These are phyloP conservation scores for Larimichthys crocea DNA, from an alignment of 2,113 vertebrate species.

Conservation along the genomic window DNA sequence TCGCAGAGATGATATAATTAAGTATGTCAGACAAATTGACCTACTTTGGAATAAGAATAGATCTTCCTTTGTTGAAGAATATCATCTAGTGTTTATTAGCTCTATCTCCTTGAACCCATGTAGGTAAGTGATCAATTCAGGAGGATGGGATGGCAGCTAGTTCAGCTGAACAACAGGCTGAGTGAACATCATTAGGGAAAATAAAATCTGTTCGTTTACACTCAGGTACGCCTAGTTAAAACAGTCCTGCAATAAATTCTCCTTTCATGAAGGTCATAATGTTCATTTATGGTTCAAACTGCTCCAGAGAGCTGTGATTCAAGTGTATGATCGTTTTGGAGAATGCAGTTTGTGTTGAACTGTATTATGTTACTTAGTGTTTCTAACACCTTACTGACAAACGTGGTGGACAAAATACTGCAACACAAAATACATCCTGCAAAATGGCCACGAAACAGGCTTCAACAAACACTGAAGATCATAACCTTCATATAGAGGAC, in stretches of 20 bases:
- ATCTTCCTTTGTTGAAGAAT: constrained; percentile 15
- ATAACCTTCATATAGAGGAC: no score
- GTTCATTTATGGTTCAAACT: background rate
- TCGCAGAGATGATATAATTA: constrained; percentile 35
- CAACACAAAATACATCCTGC: no score
- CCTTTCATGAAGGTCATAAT: background rate
- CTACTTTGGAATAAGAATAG: constrained; percentile 29
- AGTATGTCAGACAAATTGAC: constrained; percentile 32
- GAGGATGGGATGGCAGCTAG: background rate
- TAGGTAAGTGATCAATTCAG: background rate
- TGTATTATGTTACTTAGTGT: background rate
- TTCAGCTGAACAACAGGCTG: background rate
- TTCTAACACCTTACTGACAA: background rate
- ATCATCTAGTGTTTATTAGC: constrained; percentile 4
- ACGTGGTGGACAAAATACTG: background rate
- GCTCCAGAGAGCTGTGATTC: background rate
- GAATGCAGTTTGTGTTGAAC: background rate
- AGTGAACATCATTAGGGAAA: background rate
- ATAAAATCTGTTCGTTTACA: no score
- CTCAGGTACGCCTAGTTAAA: no score
- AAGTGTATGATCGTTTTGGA: background rate
- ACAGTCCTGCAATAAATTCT: background rate
- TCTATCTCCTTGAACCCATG: background rate
- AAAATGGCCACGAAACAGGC: no score
- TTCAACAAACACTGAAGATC: no score